Evolutionary conservation across 2,888 invertebrate species (phyloP).

Genomic region (Lycaena phlaeas): DNA sequence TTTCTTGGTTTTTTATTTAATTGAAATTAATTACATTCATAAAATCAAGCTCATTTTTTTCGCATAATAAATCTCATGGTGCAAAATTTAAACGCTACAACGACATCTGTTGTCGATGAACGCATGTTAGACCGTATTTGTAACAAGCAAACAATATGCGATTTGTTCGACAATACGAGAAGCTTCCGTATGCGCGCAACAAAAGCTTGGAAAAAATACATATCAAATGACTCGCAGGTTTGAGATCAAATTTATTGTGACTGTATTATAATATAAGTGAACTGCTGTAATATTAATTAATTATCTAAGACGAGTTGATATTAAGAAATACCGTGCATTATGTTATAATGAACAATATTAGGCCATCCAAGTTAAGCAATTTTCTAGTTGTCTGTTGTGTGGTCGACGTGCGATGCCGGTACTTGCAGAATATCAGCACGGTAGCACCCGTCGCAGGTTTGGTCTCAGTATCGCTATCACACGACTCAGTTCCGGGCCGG

Average conservation of each 20-base stretch:
- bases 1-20: no score
- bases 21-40: no score
- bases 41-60: no score
- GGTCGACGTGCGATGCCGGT: constrained; percentile 27
- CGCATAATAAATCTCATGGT: no score
- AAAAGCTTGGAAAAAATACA: constrained; percentile 34
- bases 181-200: constrained; percentile 9
- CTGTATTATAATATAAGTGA: constrained; percentile 24
- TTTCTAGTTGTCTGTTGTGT: constrained; percentile 13
- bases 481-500: constrained; percentile 35
- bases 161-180: not conserved
- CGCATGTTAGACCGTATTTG: not conserved
- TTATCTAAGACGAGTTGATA: constrained; percentile 20
- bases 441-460: constrained; percentile 40
- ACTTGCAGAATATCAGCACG: constrained; percentile 28
- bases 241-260: constrained; percentile 53
- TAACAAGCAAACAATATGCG: not conserved
- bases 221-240: constrained; percentile 55
- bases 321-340: constrained; percentile 43
- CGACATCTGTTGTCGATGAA: not conserved
- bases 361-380: constrained; percentile 21
- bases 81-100: not conserved
- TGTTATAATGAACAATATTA: constrained; percentile 33
- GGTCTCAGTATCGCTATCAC: constrained; percentile 27
- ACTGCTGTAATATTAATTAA: constrained; percentile 17